These are phyloP conservation scores for Mesocentrotus franciscanus DNA, from an alignment of 53 echinoderm and acorn worm species.

Conservation along the genomic window DNA sequence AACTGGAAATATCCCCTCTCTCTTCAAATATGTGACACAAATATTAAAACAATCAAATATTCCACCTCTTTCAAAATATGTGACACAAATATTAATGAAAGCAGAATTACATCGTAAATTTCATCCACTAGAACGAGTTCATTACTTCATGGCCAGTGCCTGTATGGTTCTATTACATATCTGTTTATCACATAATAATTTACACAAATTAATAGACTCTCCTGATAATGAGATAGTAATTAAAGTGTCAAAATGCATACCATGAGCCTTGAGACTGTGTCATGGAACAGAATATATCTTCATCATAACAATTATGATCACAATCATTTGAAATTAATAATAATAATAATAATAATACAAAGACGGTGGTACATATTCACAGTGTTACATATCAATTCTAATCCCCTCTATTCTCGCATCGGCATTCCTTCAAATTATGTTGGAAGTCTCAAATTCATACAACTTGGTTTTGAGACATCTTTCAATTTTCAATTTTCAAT, in stretches of 20 bases:
- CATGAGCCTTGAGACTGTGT: background rate
- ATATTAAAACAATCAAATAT: background rate
- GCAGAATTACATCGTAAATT: background rate
- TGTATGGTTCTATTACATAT: background rate
- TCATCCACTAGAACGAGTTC: background rate
- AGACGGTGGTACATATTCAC: constrained; percentile 51
- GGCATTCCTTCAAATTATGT: background rate
- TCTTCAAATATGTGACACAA: background rate
- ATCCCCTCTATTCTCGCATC: background rate
- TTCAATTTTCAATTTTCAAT: background rate
- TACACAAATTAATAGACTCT: constrained; percentile 3
- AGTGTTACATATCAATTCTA: constrained; percentile 4
- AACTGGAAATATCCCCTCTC: background rate
- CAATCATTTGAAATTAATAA: constrained; percentile 16
- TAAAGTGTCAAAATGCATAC: background rate
- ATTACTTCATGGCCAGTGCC: background rate
- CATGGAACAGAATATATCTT: background rate
- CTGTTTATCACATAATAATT: constrained; percentile 32
- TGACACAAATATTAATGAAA: constrained; percentile 11
- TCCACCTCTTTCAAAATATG: background rate
- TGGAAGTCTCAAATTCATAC: background rate
- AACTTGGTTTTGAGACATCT: background rate
- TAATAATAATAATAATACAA: constrained; percentile 15
- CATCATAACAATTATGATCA: constrained; percentile 1
- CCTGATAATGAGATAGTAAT: background rate